Percentiles rank a stretch among this genome's conserved stretches.
Conservation (phyloP, 2,888 invertebrate genomes). For the Hemithea aestivaria region DNA sequence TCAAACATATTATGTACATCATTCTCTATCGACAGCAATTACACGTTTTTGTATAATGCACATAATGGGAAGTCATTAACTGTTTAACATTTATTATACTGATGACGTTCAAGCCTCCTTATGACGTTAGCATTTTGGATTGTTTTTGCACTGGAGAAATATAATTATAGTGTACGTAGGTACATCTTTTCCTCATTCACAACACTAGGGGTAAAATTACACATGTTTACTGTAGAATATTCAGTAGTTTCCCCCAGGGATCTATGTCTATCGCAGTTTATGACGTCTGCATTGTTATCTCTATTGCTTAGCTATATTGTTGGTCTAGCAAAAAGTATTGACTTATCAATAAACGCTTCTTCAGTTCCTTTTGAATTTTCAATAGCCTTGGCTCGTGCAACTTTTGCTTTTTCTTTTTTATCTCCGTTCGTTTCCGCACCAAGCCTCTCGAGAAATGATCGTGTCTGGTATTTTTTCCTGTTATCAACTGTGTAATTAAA, state of each 20-base stretch:
- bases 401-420: constrained; percentile 17
- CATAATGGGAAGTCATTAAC: not conserved
- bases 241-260: no score
- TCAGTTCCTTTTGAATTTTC: constrained; percentile 3
- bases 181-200: constrained; percentile 7
- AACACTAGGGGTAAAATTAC: constrained; percentile 1
- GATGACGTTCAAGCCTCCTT: not conserved
- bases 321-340: not conserved
- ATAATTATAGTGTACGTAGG: not conserved
- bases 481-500: constrained; percentile 1
- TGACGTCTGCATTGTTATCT: no score
- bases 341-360: constrained; percentile 10
- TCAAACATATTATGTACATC: not conserved
- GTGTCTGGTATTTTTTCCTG: not conserved
- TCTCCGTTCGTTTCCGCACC: constrained; percentile 16
- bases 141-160: constrained; percentile 1
- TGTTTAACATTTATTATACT: not conserved
- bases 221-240: not conserved
- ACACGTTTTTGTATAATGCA: not conserved
- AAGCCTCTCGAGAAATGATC: constrained; percentile 4
- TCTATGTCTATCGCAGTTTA: no score
- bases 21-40: not conserved
- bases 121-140: constrained; percentile 1
- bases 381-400: constrained; percentile 5
- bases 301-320: no score